phyloP scores from a whole-genome alignment of 2,888 invertebrate genomes.

The Limnephilus marmoratus region DNA sequence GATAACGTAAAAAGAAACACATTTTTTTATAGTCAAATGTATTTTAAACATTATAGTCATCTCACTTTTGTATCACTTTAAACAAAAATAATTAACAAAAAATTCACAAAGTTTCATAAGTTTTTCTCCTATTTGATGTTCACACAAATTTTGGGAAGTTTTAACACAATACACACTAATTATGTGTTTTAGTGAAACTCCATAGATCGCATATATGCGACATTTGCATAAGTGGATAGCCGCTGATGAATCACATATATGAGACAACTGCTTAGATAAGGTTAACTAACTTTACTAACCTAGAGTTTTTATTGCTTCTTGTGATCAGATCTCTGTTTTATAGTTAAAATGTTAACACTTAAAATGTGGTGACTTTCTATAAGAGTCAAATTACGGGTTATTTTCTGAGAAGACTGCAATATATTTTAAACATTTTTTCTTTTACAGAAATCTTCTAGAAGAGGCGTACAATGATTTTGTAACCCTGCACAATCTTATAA shows the following conservation, averaged over 20 bases:
- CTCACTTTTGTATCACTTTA: too few species aligned
- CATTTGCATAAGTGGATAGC: not conserved
- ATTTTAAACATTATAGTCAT: too few species aligned
- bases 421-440: not conserved
- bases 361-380: not conserved
- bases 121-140: too few species aligned
- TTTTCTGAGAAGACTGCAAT: not conserved
- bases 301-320: not conserved
- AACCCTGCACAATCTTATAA: conserved; percentile 35
- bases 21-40: too few species aligned
- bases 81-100: too few species aligned
- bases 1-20: too few species aligned
- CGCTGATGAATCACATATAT: not conserved
- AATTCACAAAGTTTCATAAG: too few species aligned
- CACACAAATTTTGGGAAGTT: too few species aligned
- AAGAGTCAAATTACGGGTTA: not conserved
- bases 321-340: not conserved
- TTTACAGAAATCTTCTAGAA: conserved; percentile 39
- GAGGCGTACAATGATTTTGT: conserved; percentile 38
- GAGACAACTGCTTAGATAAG: not conserved
- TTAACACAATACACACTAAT: not conserved
- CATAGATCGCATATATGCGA: not conserved
- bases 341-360: not conserved
- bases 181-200: not conserved
- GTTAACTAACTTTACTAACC: too few species aligned